Evolutionary conservation across 2,113 vertebrate species (phyloP), one percentile per base, ranked within the genome.

Genomic region (Hassar affinis): DNA sequence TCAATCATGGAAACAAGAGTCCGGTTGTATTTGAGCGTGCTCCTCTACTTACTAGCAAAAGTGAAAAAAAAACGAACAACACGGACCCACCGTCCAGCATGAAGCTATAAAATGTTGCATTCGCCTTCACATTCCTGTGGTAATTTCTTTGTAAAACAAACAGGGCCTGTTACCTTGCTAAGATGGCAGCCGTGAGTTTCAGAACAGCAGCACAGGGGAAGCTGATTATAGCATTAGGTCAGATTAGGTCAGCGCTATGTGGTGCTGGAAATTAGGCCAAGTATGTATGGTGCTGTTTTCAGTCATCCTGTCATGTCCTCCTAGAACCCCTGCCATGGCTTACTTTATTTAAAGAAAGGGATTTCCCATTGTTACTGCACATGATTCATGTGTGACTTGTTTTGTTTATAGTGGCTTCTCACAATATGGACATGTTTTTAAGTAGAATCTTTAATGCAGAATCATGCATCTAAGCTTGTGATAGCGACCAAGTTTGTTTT

Each of bases 211-310:
- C 77, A 17, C 49, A 78, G 54, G 25, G 78, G 81, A 69, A 79
- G 62, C 75, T 72, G 62, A 79, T 83, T 61, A 83, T 75, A 71
- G 33, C 57, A 49, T 47, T n/a, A 49, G 85, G 81, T 83, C 57
- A 72, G 59, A 54, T 33, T 45, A 56, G 84, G 84, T 77, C 79
- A 81, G 35, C 8, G 3, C 33, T 51, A 79, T 62, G 30, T 17
- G 69, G 68, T 52, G 69, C 71, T 76, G 49, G 80, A 80, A 76
- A 85, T 85, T 64, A 85, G 79, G 69, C 71, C 47, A 57, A 76
- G 71, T 81, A n/a, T 76, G 78, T 75, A 38, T 33, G 25, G 56
- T 72, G 56, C 85, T 83, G 76, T 74, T 86, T 82, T 79, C 3
- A 79, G 75, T 72, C 76, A 83, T 52, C 68, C 20, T 68, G 61